These are phyloP conservation scores for Megaptera novaeangliae DNA, from an alignment of 2,113 vertebrate genomes.

Conservation along the genomic window DNA sequence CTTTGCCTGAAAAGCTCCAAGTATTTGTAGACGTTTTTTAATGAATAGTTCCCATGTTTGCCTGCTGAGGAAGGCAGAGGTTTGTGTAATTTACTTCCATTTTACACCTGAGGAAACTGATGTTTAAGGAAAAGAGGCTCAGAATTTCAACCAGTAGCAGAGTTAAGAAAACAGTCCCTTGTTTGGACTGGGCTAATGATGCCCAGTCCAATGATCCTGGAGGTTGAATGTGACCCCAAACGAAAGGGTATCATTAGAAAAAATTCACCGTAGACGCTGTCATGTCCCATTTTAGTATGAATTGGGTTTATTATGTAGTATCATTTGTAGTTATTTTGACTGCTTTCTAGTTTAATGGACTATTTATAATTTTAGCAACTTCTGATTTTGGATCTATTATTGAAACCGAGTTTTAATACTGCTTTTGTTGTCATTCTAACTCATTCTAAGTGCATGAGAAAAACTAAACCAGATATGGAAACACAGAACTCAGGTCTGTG, in stretches of 20 bases:
- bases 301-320: neutral
- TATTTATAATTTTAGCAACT: neutral
- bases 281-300: neutral
- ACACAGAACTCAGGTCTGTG: neutral
- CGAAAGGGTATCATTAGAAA: neutral
- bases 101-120: constrained; percentile 51
- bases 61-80: constrained; percentile 40
- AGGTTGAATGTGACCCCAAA: neutral
- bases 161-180: constrained; percentile 30
- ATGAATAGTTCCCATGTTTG: constrained; percentile 26
- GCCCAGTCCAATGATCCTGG: neutral
- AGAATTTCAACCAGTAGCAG: constrained; percentile 5
- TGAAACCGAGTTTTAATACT: constrained; percentile 26
- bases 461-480: neutral
- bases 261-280: neutral
- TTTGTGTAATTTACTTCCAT: constrained; percentile 55
- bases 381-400: neutral
- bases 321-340: constrained; percentile 13
- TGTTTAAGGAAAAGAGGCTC: constrained; percentile 44
- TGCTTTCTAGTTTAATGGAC: neutral
- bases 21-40: constrained; percentile 43
- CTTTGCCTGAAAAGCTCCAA: constrained; percentile 51
- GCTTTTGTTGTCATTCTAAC: neutral
- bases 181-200: neutral
- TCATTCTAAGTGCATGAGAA: neutral